Evolutionary conservation across 1,140 invertebrate genomes (phyloP), one percentile per base, ranked within the genome.

Genomic region (Drosophila parvula): DNA sequence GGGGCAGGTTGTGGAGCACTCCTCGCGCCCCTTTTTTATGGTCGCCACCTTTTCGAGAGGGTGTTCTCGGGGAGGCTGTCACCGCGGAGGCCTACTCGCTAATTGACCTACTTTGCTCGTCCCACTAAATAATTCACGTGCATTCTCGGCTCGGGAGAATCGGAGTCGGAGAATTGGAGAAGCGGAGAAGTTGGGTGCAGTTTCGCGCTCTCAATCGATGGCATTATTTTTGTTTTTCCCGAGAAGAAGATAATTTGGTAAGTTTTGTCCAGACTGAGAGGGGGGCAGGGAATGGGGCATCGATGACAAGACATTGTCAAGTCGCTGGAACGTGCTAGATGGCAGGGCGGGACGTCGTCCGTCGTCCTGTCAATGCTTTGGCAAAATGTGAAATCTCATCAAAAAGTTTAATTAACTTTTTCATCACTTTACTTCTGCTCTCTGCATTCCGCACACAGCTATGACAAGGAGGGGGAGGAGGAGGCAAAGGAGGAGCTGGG

Each of bases 321-420:
- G 69, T 73, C 36, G 14, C n/a, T 18, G 51, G 44, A 22, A 71
- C 41, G 34, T 47, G 34, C 27, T 45, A 16, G 55, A 34, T 27
- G 10, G 9, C 32, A 34, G 18, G 32, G 27, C 14, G 3, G 6
- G 7, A 28, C 2, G 10, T 12, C 18, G 61, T 58, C 73, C 56
- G 22, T 56, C 47, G 63, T 67, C 63, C 75, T 78, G 67, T 78
- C 76, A 78, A 78, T 71, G 75, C 60, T 76, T 58, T 80, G 78
- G 63, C 63, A 51, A 85, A 81, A 78, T 85, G 79, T 80, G 62
- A 82, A 88, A 88, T 88, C 83, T 89, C 83, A 88, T 88, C 83
- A 88, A 88, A 89, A 88, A 88, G 83, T 88, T 88, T 88, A 88
- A 88, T 88, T 88, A 88, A 88, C 80, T 88, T 88, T 88, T 88